A percentile compares a stretch with the other conserved stretches of the same genome.
Evolutionary conservation across 64 coral and sea anemone genomes (phyloP).

Genomic region (Montipora cactus): DNA sequence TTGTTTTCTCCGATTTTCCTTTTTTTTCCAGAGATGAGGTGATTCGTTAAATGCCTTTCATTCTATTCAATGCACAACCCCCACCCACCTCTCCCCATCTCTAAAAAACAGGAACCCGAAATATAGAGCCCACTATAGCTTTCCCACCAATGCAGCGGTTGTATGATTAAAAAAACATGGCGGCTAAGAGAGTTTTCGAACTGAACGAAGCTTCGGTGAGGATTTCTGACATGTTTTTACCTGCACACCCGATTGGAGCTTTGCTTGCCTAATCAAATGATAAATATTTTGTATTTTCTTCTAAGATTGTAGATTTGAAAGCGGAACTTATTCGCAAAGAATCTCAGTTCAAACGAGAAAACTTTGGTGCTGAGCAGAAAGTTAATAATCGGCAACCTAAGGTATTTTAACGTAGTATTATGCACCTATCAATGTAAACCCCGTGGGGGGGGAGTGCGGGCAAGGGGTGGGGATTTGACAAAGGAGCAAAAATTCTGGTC

Average conservation of each 20-base stretch:
- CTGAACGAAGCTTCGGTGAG: slow-evolving; percentile 95
- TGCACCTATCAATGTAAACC: too few relatives aligned
- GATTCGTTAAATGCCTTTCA: too few relatives aligned
- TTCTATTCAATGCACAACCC: too few relatives aligned
- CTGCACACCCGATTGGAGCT: neutral
- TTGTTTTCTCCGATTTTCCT: too few relatives aligned
- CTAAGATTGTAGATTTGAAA: slow-evolving; percentile 93
- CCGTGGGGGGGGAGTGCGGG: too few relatives aligned
- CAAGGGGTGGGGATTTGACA: too few relatives aligned
- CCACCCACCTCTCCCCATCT: too few relatives aligned
- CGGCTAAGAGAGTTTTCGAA: slow-evolving; percentile 79
- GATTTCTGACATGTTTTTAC: neutral
- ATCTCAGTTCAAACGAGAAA: slow-evolving; percentile 48
- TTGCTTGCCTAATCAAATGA: neutral
- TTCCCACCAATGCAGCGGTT: slow-evolving; percentile 23
- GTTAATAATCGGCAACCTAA: slow-evolving; percentile 41
- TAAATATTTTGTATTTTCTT: neutral
- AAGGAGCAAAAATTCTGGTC: too few relatives aligned
- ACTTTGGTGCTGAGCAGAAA: slow-evolving; percentile 19
- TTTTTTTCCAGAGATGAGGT: too few relatives aligned
- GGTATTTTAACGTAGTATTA: slow-evolving; percentile 9
- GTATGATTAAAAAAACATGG: slow-evolving; percentile 79
- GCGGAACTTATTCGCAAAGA: slow-evolving; percentile 97
- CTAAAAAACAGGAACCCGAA: too few relatives aligned
- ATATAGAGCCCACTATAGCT: too few relatives aligned